Evolutionary conservation across 2,797 vertebrate genomes (phyloP).

Genomic region (Acropternis orthonyx): DNA sequence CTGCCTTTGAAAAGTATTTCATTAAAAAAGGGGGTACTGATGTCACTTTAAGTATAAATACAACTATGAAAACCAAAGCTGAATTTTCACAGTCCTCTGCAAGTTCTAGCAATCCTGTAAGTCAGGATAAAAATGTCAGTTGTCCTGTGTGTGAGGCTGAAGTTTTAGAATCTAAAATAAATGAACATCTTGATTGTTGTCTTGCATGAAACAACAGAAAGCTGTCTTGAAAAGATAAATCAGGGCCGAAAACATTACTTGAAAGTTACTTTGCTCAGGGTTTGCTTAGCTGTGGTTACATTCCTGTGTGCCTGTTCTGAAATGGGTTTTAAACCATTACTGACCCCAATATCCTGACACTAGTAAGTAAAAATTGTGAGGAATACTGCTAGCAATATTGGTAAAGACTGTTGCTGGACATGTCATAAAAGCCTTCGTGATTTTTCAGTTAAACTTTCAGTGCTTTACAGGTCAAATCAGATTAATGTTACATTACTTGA

Average conservation of each 20-base stretch:
- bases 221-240: not conserved
- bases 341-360: not conserved
- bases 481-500: not conserved
- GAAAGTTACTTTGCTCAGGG: constrained; percentile 1
- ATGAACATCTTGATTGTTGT: constrained; percentile 90
- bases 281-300: not conserved
- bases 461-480: not conserved
- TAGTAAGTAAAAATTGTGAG: not conserved
- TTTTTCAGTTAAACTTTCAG: not conserved
- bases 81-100: not conserved
- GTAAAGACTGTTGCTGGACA: not conserved
- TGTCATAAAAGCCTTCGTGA: not conserved
- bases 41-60: not conserved
- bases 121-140: constrained; percentile 70
- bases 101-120: not conserved
- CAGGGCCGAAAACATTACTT: not conserved
- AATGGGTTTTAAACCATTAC: not conserved
- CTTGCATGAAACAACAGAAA: constrained; percentile 56
- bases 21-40: not conserved
- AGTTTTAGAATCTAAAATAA: constrained; percentile 84
- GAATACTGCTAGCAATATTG: not conserved
- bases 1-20: constrained; percentile 65
- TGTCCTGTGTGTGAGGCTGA: constrained; percentile 87
- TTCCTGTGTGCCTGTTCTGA: not conserved
- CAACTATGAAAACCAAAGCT: not conserved